phyloP scores from a whole-genome alignment of 2,797 vertebrate genomes.

The Hippocampus kuda region DNA sequence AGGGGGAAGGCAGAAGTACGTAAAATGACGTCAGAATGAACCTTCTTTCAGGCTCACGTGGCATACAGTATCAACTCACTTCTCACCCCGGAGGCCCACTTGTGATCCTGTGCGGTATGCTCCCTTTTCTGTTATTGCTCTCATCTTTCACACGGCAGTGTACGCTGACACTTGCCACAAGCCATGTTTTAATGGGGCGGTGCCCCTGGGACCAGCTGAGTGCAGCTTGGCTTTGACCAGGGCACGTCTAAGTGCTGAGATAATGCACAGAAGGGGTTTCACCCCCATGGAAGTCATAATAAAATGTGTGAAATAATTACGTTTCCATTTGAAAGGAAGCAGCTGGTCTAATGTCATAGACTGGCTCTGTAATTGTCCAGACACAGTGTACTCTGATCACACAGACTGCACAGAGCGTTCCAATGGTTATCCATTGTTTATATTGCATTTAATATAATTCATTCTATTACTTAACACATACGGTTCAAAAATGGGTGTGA shows the following conservation, averaged over 20 bases:
- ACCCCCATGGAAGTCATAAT: conserved; percentile 1
- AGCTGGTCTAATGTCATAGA: neutral
- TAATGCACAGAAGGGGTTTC: neutral
- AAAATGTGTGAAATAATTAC: conserved; percentile 8
- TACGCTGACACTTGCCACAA: conserved; percentile 54
- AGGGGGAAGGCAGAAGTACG: conserved; percentile 14
- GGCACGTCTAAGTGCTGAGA: conserved; percentile 23
- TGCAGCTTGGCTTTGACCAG: conserved; percentile 22
- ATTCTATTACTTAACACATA: neutral
- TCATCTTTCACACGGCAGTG: conserved; percentile 50
- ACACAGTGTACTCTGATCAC: neutral
- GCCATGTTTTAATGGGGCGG: conserved; percentile 48
- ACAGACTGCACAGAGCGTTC: neutral
- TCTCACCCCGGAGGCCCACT: conserved; percentile 7
- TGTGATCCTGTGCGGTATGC: conserved; percentile 24
- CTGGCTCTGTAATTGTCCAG: neutral
- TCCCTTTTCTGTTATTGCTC: conserved; percentile 51
- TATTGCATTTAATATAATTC: neutral
- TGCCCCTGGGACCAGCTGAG: conserved; percentile 33
- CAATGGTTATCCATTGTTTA: neutral
- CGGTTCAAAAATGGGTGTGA: no score
- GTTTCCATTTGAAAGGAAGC: conserved; percentile 3
- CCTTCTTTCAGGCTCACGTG: conserved; percentile 7
- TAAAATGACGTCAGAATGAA: conserved; percentile 34
- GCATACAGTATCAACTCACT: conserved; percentile 13